phyloP scores from a whole-genome alignment of 2,888 invertebrate genomes.

The Heliconius hortense region DNA sequence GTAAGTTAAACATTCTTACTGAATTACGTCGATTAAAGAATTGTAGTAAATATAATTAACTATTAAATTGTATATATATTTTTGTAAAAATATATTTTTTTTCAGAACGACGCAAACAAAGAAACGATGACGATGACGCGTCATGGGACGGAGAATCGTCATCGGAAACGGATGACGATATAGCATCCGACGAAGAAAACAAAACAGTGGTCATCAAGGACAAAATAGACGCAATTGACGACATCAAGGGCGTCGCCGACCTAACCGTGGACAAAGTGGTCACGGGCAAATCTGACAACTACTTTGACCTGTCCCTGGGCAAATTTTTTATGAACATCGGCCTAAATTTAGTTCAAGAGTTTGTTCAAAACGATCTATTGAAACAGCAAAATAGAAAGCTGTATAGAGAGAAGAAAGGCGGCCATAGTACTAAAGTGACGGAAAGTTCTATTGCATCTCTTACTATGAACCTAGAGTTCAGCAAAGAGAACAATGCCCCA shows the following conservation, averaged over 20 bases:
- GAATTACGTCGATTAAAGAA: too few species aligned
- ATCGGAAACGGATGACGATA: constrained; percentile 79
- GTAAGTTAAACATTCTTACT: too few species aligned
- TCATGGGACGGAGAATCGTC: constrained; percentile 82
- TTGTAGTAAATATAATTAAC: too few species aligned
- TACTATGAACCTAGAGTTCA: constrained; percentile 91
- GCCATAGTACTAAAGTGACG: constrained; percentile 85
- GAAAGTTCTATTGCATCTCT: constrained; percentile 91
- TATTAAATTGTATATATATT: too few species aligned
- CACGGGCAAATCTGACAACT: constrained; percentile 83
- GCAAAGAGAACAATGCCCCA: constrained; percentile 92
- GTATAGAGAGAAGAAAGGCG: constrained; percentile 84
- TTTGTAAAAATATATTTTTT: not conserved
- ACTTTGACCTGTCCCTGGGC: constrained; percentile 93
- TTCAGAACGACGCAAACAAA: constrained; percentile 54
- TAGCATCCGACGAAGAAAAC: constrained; percentile 64
- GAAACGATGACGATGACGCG: constrained; percentile 77
- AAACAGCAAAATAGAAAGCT: constrained; percentile 93
- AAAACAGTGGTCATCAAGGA: constrained; percentile 79
- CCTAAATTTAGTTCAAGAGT: constrained; percentile 94
- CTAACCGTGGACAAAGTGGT: constrained; percentile 57
- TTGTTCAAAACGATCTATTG: constrained; percentile 95
- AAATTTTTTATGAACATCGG: constrained; percentile 96
- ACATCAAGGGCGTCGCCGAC: constrained; percentile 74
- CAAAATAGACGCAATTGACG: constrained; percentile 76